Percentiles rank a stretch among this genome's conserved stretches.
Conservation (phyloP, 1,140 invertebrate genomes). For the Cydia strobilella region DNA sequence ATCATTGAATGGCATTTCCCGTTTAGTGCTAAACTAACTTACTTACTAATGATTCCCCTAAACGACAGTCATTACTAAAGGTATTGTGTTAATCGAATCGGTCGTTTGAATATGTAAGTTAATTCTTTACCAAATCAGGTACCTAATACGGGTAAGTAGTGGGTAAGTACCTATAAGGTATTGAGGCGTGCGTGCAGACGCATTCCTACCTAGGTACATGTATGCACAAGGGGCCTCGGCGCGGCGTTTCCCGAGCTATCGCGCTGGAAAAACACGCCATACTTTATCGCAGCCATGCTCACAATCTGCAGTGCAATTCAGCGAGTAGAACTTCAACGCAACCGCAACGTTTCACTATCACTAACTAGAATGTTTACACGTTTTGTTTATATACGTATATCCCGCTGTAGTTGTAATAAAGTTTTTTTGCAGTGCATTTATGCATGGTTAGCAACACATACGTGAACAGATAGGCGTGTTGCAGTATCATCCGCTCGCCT, state of each 20-base stretch:
- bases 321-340: slow-evolving; percentile 17
- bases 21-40: slow-evolving; percentile 58
- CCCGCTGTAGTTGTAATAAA: slow-evolving; percentile 21
- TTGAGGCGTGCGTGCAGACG: slow-evolving; percentile 15
- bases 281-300: slow-evolving; percentile 66
- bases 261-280: slow-evolving; percentile 71
- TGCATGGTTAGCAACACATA: slow-evolving; percentile 19
- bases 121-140: slow-evolving; percentile 35
- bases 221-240: slow-evolving; percentile 48
- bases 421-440: slow-evolving; percentile 2
- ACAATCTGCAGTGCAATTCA: slow-evolving; percentile 59
- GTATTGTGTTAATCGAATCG: slow-evolving; percentile 41
- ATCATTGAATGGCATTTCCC: slow-evolving; percentile 68
- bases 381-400: background rate
- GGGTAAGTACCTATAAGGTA: too few species aligned
- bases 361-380: background rate
- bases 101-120: background rate
- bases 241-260: slow-evolving; percentile 66
- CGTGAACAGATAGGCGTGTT: background rate
- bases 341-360: slow-evolving; percentile 12
- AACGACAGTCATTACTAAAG: slow-evolving; percentile 47
- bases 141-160: slow-evolving; percentile 34
- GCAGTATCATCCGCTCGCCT: slow-evolving; percentile 23
- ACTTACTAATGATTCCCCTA: slow-evolving; percentile 43
- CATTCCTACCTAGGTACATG: slow-evolving; percentile 20